Conservation (phyloP, 2,797 vertebrate species). For the Aeoliscus strigatus region DNA sequence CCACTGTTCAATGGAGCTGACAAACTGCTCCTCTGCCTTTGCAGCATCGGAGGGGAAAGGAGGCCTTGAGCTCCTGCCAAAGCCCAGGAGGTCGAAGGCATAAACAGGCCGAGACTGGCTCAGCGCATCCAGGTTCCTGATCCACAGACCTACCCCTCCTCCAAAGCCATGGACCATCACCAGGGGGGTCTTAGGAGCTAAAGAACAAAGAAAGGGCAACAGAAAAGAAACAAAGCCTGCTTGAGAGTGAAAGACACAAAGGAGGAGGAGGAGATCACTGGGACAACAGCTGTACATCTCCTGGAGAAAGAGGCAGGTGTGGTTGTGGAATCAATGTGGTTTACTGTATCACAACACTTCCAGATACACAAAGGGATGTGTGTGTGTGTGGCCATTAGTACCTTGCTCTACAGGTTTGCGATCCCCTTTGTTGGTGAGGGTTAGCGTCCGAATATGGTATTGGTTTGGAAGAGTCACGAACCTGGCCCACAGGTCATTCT, state of each 20-base stretch:
- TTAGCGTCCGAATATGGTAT: conserved; percentile 86
- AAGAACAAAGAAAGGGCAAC: too few relatives aligned
- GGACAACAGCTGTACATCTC: too few relatives aligned
- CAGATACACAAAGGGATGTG: too few relatives aligned
- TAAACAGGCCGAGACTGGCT: conserved; percentile 80
- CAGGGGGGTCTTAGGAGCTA: conserved; percentile 76
- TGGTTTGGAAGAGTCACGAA: conserved; percentile 84
- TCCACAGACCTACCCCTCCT: conserved; percentile 89
- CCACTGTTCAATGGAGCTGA: conserved; percentile 90
- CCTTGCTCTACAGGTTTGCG: conserved; percentile 50
- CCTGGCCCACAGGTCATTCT: conserved; percentile 82
- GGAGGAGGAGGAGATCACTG: too few relatives aligned
- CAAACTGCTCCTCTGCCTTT: conserved; percentile 85
- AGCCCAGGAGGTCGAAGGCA: conserved; percentile 88
- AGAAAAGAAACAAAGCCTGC: too few relatives aligned
- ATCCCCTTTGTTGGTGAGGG: conserved; percentile 66
- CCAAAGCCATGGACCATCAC: conserved; percentile 93
- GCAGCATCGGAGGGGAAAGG: conserved; percentile 74
- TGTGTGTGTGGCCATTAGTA: conserved; percentile 10
- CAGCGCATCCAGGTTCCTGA: conserved; percentile 86
- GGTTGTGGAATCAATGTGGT: too few relatives aligned
- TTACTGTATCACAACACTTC: too few relatives aligned
- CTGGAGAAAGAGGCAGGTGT: too few relatives aligned
- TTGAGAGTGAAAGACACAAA: too few relatives aligned
- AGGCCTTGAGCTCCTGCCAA: conserved; percentile 88